Percentiles rank a stretch among this genome's conserved stretches.
Evolutionary conservation across 2,888 invertebrate species (phyloP).

Genomic region (Leptopilina syphax): DNA sequence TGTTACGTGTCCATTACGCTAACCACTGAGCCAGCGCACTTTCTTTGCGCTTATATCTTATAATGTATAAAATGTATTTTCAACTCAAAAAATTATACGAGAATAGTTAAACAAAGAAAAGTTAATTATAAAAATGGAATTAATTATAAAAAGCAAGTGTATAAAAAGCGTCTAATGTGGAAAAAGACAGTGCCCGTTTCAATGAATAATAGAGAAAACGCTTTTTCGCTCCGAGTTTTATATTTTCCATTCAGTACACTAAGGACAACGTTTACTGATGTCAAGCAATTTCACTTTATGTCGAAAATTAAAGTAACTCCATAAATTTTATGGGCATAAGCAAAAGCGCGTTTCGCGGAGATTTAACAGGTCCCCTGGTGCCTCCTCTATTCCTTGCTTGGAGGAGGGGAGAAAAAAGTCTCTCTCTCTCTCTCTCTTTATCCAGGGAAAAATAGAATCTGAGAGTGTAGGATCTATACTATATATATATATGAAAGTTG

Average conservation of each 20-base stretch:
- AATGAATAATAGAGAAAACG: no score
- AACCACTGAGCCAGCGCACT: no score
- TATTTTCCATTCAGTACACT: not conserved
- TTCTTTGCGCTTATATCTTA: no score
- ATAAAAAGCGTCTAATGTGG: no score
- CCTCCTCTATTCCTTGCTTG: not conserved
- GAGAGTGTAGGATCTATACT: slow-evolving; percentile 48
- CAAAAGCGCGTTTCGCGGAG: slow-evolving; percentile 27
- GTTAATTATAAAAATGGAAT: no score
- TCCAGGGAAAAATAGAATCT: slow-evolving; percentile 38
- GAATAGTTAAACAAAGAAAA: no score
- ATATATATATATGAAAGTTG: no score
- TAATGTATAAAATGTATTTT: no score
- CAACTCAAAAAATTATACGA: no score
- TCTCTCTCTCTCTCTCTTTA: not conserved
- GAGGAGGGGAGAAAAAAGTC: not conserved
- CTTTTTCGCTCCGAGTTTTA: not conserved
- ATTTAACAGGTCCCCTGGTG: slow-evolving; percentile 37
- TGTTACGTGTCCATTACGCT: no score
- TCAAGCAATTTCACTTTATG: slow-evolving; percentile 12
- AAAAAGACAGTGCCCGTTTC: no score
- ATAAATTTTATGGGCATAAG: slow-evolving; percentile 19
- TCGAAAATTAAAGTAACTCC: slow-evolving; percentile 21
- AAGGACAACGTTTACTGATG: slow-evolving; percentile 15
- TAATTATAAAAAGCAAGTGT: no score